A percentile compares a stretch with the other conserved stretches of the same genome.
Evolutionary conservation across 2,888 invertebrate genomes (phyloP).

Genomic region (Drosophila neoperkinsi): DNA sequence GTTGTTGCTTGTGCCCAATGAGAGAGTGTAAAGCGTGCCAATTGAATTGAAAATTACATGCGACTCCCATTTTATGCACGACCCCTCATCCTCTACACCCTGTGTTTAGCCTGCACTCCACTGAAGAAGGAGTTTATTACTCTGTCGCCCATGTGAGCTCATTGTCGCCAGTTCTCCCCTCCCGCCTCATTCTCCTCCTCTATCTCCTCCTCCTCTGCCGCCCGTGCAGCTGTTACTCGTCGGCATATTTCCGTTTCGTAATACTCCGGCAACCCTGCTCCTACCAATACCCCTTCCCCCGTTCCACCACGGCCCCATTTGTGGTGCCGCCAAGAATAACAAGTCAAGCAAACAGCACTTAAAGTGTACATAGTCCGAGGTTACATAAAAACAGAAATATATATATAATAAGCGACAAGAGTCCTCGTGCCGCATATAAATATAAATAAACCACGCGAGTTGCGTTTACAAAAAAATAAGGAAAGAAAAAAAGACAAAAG

Average conservation of each 20-base stretch:
- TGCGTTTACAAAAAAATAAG: background rate
- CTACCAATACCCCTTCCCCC: background rate
- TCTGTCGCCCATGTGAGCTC: slow-evolving; percentile 65
- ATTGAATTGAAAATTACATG: slow-evolving; percentile 79
- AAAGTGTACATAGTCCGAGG: slow-evolving; percentile 50
- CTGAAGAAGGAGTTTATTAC: slow-evolving; percentile 68
- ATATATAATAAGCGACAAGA: slow-evolving; percentile 40
- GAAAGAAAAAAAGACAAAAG: background rate
- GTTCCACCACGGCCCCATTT: background rate
- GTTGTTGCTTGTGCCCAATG: slow-evolving; percentile 26
- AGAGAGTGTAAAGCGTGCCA: slow-evolving; percentile 65
- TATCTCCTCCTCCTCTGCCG: background rate
- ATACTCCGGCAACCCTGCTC: slow-evolving; percentile 50
- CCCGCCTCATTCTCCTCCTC: too few species aligned
- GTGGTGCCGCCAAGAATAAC: slow-evolving; percentile 39
- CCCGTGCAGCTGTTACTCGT: slow-evolving; percentile 33
- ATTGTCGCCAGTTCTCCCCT: slow-evolving; percentile 58
- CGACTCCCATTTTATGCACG: slow-evolving; percentile 58
- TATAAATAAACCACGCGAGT: slow-evolving; percentile 22
- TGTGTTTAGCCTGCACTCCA: slow-evolving; percentile 21
- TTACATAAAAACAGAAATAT: slow-evolving; percentile 59
- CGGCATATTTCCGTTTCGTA: slow-evolving; percentile 79
- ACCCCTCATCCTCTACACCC: slow-evolving; percentile 8
- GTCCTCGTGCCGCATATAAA: slow-evolving; percentile 17
- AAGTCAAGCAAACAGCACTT: slow-evolving; percentile 43